These are phyloP conservation scores for Rhagonycha lutea DNA, from an alignment of 2,888 invertebrate genomes.

Conservation along the genomic window DNA sequence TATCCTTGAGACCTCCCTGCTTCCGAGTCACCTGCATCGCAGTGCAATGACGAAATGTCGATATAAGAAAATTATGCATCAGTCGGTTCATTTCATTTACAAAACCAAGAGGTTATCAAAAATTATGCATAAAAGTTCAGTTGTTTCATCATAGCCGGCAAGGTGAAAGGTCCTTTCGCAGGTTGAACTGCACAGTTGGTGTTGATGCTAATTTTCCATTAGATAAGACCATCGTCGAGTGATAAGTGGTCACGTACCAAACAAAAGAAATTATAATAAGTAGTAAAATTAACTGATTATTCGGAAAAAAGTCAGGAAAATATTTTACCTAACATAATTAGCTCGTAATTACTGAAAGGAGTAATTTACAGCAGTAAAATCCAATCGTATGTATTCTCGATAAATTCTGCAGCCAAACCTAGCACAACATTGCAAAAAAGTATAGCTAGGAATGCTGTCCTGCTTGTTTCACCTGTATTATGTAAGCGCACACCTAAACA, in stretches of 20 bases:
- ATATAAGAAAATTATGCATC: neutral
- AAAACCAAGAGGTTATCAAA: neutral
- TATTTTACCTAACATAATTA: neutral
- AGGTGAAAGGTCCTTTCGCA: neutral
- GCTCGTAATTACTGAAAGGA: neutral
- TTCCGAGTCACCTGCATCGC: neutral
- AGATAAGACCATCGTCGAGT: neutral
- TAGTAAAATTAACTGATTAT: too few species aligned
- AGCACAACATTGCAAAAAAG: slow-evolving; percentile 2
- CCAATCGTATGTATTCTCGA: neutral
- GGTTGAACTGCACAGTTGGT: neutral
- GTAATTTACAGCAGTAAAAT: neutral
- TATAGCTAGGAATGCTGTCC: slow-evolving; percentile 14
- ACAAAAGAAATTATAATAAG: too few species aligned
- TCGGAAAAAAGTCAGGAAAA: too few species aligned
- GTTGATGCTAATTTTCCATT: neutral
- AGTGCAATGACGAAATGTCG: neutral
- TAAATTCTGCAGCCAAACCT: neutral
- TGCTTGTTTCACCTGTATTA: slow-evolving; percentile 13
- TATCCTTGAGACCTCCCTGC: too few species aligned
- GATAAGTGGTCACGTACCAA: neutral
- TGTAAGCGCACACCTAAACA: neutral
- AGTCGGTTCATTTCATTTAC: neutral
- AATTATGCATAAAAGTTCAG: neutral
- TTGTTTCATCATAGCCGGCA: neutral